Evolutionary conservation across 2,113 vertebrate species (phyloP), one percentile per base, ranked within the genome.

Genomic region (Ageneiosus marmoratus): DNA sequence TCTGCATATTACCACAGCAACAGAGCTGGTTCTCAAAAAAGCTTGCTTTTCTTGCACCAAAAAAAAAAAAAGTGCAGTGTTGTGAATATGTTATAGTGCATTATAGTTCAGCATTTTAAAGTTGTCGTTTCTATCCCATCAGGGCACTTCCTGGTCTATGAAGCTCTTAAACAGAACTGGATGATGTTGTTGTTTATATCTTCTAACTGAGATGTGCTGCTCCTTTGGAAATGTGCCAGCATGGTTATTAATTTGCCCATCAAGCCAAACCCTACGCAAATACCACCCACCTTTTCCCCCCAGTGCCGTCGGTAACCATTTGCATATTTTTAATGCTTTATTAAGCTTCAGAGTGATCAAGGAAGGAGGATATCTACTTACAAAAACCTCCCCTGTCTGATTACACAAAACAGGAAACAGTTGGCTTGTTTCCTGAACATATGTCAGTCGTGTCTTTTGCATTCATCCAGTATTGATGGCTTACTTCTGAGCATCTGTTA

Each of bases 361-460:
- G 24, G 24, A 48, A 48, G 44, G 41, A 48, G 24, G 41, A 18
- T n/a, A 73, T 73, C n/a, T 27, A 48, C 69, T 72, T 48, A 48
- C 22, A 48, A 27, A 70, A 73, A 3, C 41, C 69, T 48, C 69
- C 69, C 44, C 48, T 44, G 12, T 48, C 24, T 48, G 44, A 48
- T 73, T 27, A 73, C 15, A 2, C 69, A 48, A n/a, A 12, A 24
- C 13, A 3, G 44, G 27, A 73, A 48, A 48, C 69, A 73, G 44
- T 73, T 73, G 69, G 69, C 69, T 27, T 13, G 12, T 48, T 72
- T 73, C 69, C 44, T 48, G 69, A 73, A 3, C 41, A 73, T 73
- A 73, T 73, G 69, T 48, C 44, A 8, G 69, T 48, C 22, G 12
- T 46, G 41, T 27, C 44, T 16, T 48, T 73, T 27, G 67, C 44